Evolutionary conservation across 2,888 invertebrate species (phyloP).

Genomic region (Apodemia mormo): DNA sequence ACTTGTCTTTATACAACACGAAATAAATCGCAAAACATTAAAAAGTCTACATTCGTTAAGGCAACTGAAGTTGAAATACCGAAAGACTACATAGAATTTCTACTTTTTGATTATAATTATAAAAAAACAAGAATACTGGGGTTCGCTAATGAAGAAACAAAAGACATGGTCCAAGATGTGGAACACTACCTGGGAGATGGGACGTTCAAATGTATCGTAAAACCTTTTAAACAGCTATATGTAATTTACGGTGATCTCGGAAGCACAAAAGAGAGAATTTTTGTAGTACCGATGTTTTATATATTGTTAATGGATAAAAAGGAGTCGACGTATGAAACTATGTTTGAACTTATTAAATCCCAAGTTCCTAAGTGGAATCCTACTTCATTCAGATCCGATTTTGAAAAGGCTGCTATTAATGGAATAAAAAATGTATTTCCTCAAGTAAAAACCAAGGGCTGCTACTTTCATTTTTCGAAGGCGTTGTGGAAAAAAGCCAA

Average conservation of each 20-base stretch:
- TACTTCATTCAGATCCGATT: constrained; percentile 18
- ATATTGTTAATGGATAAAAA: constrained; percentile 22
- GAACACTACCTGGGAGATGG: too few relatives aligned
- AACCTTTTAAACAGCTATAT: constrained; percentile 28
- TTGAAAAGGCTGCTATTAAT: constrained; percentile 30
- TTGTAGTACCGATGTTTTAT: constrained; percentile 24
- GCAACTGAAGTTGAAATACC: too few relatives aligned
- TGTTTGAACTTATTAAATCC: constrained; percentile 16
- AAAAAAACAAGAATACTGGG: too few relatives aligned
- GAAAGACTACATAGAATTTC: too few relatives aligned
- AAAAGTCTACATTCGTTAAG: too few relatives aligned
- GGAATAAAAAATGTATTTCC: constrained; percentile 27
- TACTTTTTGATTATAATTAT: too few relatives aligned
- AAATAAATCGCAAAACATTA: too few relatives aligned
- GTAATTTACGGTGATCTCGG: constrained; percentile 25
- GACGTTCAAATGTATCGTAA: constrained; percentile 3
- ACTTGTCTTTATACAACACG: too few relatives aligned
- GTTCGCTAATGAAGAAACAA: too few relatives aligned
- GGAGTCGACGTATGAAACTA: constrained; percentile 22
- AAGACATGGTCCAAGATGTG: too few relatives aligned
- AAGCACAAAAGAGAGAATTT: constrained; percentile 22
- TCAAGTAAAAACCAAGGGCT: constrained; percentile 26
- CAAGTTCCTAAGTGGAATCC: too few relatives aligned
- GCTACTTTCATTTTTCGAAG: constrained; percentile 28
- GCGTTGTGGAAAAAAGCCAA: constrained; percentile 29